Conservation (phyloP, 2,113 vertebrate genomes). For the Vulpes ferrilata region DNA sequence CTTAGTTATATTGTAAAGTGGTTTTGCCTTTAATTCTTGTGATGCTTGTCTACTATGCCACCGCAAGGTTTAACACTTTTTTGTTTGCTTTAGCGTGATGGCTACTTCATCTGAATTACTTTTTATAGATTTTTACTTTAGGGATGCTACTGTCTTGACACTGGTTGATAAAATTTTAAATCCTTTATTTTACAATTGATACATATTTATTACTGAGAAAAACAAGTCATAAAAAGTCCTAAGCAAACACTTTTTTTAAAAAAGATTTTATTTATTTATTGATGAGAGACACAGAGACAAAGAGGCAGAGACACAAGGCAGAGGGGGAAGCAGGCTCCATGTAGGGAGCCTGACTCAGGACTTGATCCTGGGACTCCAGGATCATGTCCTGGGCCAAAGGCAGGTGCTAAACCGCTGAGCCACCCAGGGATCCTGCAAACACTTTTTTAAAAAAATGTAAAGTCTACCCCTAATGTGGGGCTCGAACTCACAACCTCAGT, state of each 20-base stretch:
- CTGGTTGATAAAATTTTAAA: neutral
- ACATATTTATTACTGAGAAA: neutral
- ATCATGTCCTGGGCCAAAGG: too few relatives aligned
- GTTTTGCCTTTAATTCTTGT: neutral
- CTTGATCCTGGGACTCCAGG: too few relatives aligned
- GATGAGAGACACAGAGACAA: too few relatives aligned
- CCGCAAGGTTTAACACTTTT: neutral
- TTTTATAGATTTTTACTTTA: neutral
- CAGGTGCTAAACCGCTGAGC: too few relatives aligned
- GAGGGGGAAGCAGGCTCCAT: too few relatives aligned
- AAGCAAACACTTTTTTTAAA: neutral
- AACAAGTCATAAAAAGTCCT: neutral
- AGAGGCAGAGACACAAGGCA: too few relatives aligned
- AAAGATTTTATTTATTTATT: neutral
- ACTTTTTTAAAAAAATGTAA: neutral
- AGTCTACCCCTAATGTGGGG: neutral
- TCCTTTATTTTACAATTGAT: neutral
- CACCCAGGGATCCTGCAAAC: neutral
- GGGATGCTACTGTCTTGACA: neutral
- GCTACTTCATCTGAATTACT: neutral
- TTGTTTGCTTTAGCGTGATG: neutral
- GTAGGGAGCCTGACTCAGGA: too few relatives aligned
- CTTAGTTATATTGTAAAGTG: neutral
- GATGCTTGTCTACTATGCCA: neutral
- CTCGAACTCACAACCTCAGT: neutral